Percentiles rank a stretch among this genome's conserved stretches.
phyloP scores from a whole-genome alignment of 2,797 vertebrate genomes.

The Epinephelus malabaricus region DNA sequence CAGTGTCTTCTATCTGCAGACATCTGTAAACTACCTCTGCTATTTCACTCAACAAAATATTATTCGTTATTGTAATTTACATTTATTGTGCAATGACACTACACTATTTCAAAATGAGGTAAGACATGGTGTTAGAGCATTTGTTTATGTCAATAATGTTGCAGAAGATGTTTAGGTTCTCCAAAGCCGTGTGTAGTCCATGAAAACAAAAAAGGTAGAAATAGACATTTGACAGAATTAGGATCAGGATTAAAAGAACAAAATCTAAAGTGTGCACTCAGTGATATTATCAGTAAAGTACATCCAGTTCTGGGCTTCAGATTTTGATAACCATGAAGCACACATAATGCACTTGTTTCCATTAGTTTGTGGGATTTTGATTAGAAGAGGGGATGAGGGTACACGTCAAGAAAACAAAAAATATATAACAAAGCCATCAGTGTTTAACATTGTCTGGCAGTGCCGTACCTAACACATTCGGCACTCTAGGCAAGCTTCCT shows the following conservation, averaged over 20 bases:
- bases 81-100: background rate
- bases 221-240: background rate
- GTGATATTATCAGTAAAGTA: background rate
- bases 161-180: background rate
- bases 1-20: background rate
- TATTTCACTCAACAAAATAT: background rate
- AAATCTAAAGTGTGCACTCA: background rate
- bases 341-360: background rate
- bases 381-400: background rate
- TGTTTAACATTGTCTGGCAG: background rate
- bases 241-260: background rate
- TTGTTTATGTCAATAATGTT: background rate
- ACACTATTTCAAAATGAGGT: background rate
- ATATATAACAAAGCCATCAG: background rate
- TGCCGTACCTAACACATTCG: too few species aligned
- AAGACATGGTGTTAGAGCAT: background rate
- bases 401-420: background rate
- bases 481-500: too few species aligned
- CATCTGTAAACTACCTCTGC: too few species aligned
- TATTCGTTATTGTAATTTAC: background rate
- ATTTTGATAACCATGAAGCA: background rate
- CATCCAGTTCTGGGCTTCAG: background rate
- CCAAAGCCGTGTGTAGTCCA: background rate
- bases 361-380: background rate
- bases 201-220: background rate